These are phyloP conservation scores for Microtus oregoni DNA, from an alignment of 2,113 vertebrate species.

Conservation along the genomic window DNA sequence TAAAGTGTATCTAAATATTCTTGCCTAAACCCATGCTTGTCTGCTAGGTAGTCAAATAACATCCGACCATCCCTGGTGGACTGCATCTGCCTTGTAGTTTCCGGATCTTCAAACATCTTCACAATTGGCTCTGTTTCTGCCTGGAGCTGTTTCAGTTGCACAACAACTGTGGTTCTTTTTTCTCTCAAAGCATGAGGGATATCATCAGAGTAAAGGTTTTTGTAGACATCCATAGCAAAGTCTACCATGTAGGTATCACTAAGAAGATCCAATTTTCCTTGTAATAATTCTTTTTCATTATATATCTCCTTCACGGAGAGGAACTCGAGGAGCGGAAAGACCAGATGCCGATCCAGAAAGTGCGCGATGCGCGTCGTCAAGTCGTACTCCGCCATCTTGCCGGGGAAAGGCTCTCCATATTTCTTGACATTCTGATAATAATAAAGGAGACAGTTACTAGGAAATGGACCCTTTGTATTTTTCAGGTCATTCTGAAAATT, in stretches of 20 bases:
- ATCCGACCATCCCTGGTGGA: too few species aligned
- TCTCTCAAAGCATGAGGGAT: constrained; percentile 95
- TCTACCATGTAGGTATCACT: constrained; percentile 99
- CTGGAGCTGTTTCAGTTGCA: constrained; percentile 97
- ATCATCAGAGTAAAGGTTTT: constrained; percentile 95
- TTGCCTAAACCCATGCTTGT: too few species aligned
- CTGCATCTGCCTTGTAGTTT: constrained; percentile 98
- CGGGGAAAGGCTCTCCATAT: constrained; percentile 63
- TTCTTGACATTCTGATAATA: constrained; percentile 1
- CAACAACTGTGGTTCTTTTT: constrained; percentile 97
- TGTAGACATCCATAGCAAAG: constrained; percentile 99
- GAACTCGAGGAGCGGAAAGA: constrained; percentile 97
- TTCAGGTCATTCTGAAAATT: constrained; percentile 34
- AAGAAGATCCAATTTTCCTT: constrained; percentile 97
- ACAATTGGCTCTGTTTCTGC: constrained; percentile 98
- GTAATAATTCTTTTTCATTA: constrained; percentile 97
- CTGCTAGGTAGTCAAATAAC: too few species aligned
- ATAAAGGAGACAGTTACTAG: background rate
- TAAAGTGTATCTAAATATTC: too few species aligned
- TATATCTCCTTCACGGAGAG: constrained; percentile 98
- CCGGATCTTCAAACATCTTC: constrained; percentile 99
- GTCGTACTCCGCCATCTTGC: constrained; percentile 98
- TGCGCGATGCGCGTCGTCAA: constrained; percentile 96
- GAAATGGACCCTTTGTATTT: background rate
- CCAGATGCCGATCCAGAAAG: constrained; percentile 97